Base-by-base conservation (phyloP, 2,797 vertebrate genomes). In the Botia kubotai region DNA sequence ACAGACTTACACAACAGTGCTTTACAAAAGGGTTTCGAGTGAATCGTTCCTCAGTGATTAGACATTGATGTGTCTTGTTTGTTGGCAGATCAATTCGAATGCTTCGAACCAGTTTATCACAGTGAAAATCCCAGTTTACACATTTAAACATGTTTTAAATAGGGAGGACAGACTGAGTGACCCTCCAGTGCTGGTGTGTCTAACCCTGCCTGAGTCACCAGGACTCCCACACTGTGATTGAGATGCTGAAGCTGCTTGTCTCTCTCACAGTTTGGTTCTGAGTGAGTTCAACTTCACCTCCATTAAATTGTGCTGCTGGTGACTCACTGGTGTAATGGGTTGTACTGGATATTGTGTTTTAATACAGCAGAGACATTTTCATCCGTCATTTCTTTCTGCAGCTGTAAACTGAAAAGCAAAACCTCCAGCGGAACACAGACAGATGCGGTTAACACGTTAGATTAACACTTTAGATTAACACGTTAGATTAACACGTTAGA, bases 141-240 rank as follows among this genome's bases (percentile, higher is more conserved):
- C 77, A 75, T 85, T 84, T 73, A 65, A 79, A 48, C 71, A 55
- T n/a, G 0, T 81, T 57, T 83, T 80, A 84, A 84, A 88, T 89
- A 86, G 85, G 87, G 87, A 89, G 84, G 88, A 88, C 87, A 90
- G 90, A 84, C 75, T 71, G 84, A 89, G 85, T 48, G 81, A 83
- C 81, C 26, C 36, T 85, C 86, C 62, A 73, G 87, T 93, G 84
- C 84, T 81, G 82, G 81, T 84, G 82, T 83, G 76, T 84, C 62
- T 82, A 57, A 80, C 81, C 69, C 50, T 77, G 72, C 85, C 72
- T 93, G 93, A 94, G 92, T 94, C 93, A 94, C 88, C 63, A 67
- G 83, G 72, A 85, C 91, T 88, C 89, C 89, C 80, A 81, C 90
- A 70, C 75, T 81, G 76, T 23, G 71, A 85, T 68, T 88, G 82